These are phyloP conservation scores for fruit fly (Drosophila melanogaster) DNA, from an alignment of 1,140 invertebrate species.

Conservation along the genomic window Release_6_plus_ISO1_MT NT_033777.3:10884501-10885000, in stretches of 20 bases:
- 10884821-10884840: constrained; percentile 80
- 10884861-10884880: constrained; percentile 41
- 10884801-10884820: constrained; percentile 85
- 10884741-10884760: constrained; percentile 84
- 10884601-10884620: constrained; percentile 8
- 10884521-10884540: constrained; percentile 49
- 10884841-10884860: constrained; percentile 16
- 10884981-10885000: constrained; percentile 58
- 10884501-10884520: constrained; percentile 30
- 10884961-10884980: constrained; percentile 46
- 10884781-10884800: constrained; percentile 85
- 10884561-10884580: constrained; percentile 48
- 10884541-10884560: constrained; percentile 30
- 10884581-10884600: constrained; percentile 61
- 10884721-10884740: constrained; percentile 85
- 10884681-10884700: constrained; percentile 52
- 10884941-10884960: background rate
- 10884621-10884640: constrained; percentile 15
- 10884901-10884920: constrained; percentile 21
- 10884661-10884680: constrained; percentile 19
- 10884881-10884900: constrained; percentile 25
- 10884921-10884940: background rate
- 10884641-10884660: constrained; percentile 65
- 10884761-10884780: constrained; percentile 86
- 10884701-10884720: constrained; percentile 62